Percentiles rank a stretch among this genome's conserved stretches.
Conservation (phyloP, 2,797 vertebrate genomes). For the Coregonus suidteri region DNA sequence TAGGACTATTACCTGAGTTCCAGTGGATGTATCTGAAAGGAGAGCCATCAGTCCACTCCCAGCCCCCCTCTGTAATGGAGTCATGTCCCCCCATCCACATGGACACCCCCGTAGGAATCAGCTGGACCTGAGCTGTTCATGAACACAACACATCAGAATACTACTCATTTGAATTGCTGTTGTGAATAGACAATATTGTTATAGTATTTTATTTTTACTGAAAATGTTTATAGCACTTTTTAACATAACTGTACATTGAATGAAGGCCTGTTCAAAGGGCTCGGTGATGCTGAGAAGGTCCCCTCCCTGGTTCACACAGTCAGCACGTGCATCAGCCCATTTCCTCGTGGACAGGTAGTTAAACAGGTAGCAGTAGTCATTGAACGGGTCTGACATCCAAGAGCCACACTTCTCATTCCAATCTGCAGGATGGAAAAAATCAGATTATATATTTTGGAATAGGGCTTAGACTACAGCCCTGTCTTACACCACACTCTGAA, state of each 20-base stretch:
- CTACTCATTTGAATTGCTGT: not conserved
- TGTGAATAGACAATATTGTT: not conserved
- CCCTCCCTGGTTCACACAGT: constrained; percentile 78
- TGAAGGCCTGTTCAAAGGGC: constrained; percentile 73
- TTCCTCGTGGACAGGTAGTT: constrained; percentile 70
- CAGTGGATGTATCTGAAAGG: constrained; percentile 79
- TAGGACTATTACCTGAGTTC: constrained; percentile 63
- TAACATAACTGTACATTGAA: constrained; percentile 63
- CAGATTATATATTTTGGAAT: not conserved
- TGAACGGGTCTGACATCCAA: constrained; percentile 75
- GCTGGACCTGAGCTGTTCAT: constrained; percentile 64
- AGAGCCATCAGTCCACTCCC: constrained; percentile 76
- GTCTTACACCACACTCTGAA: not conserved
- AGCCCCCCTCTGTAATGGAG: constrained; percentile 76
- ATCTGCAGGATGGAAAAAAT: constrained; percentile 52
- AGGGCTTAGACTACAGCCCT: too few species aligned
- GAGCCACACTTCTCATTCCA: constrained; percentile 79
- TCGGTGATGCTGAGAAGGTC: constrained; percentile 78
- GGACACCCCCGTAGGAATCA: constrained; percentile 71
- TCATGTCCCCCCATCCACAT: constrained; percentile 81
- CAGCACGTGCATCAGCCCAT: constrained; percentile 76
- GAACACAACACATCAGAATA: constrained; percentile 1
- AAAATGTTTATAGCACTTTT: not conserved
- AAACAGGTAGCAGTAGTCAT: constrained; percentile 80
- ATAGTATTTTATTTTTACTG: not conserved